These are phyloP conservation scores for Spilarctia lutea DNA, from an alignment of 2,888 invertebrate genomes.

Conservation along the genomic window DNA sequence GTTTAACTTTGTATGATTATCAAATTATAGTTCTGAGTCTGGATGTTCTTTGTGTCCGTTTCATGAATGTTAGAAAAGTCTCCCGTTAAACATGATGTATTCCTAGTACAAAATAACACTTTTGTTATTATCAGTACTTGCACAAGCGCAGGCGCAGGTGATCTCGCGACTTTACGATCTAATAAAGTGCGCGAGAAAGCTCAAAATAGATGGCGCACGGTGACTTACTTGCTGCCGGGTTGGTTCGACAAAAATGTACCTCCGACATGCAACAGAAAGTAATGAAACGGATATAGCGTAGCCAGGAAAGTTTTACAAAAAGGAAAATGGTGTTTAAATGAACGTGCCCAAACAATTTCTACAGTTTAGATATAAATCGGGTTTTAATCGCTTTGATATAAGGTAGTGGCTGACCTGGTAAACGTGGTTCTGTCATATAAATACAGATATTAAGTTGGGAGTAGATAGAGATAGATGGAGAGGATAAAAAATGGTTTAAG, in stretches of 20 bases:
- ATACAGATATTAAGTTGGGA: no score
- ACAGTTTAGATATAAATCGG: neutral
- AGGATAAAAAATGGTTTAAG: no score
- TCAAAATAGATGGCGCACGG: constrained; percentile 53
- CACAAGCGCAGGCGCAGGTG: constrained; percentile 66
- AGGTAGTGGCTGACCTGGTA: neutral
- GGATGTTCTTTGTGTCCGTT: no score
- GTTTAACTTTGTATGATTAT: no score
- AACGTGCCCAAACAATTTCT: neutral
- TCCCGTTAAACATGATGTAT: no score
- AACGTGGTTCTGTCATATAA: neutral
- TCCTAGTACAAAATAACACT: constrained; percentile 14
- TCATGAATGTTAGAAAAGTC: no score
- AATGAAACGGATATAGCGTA: neutral
- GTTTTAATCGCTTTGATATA: neutral
- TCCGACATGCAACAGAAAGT: constrained; percentile 2
- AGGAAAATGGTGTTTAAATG: neutral
- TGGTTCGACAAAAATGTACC: constrained; percentile 33
- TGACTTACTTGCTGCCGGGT: constrained; percentile 42
- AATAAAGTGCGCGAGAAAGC: constrained; percentile 59
- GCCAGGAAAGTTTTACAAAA: constrained; percentile 1
- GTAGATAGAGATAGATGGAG: no score
- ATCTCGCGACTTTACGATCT: constrained; percentile 62
- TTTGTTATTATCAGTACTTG: constrained; percentile 42
- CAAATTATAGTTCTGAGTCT: no score